Percentiles rank a stretch among this genome's conserved stretches.
Evolutionary conservation across 2,797 vertebrate species (phyloP).

Genomic region (Ctenopoma multispine): DNA sequence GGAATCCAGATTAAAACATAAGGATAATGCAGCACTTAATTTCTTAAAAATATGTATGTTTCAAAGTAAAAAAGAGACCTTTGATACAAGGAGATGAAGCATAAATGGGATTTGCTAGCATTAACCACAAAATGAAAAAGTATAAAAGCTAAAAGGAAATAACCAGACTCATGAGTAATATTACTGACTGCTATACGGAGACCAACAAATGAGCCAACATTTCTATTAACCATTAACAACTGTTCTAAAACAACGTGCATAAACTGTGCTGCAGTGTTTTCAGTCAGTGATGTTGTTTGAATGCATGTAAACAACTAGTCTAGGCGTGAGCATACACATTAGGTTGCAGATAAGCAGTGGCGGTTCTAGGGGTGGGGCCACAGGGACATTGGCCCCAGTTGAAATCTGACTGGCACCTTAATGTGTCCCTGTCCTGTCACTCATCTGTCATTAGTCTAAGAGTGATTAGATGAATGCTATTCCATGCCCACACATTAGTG

Average conservation of each 20-base stretch:
- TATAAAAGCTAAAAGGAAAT: conserved; percentile 17
- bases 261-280: conserved; percentile 1
- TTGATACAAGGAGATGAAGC: conserved; percentile 46
- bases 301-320: conserved; percentile 2
- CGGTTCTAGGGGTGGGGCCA: no score
- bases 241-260: conserved; percentile 19
- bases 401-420: no score
- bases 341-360: neutral
- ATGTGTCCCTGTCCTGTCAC: no score
- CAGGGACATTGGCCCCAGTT: no score
- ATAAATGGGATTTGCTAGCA: conserved; percentile 40
- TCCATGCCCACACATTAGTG: no score
- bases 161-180: conserved; percentile 6
- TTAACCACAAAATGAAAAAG: conserved; percentile 29
- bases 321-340: neutral
- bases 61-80: conserved; percentile 39
- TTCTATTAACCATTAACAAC: conserved; percentile 8
- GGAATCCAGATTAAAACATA: conserved; percentile 57
- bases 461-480: no score
- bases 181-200: neutral
- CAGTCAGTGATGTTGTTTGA: conserved; percentile 4
- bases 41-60: conserved; percentile 58
- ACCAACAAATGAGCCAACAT: conserved; percentile 4
- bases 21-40: conserved; percentile 41
- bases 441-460: no score